Percentiles rank a stretch among this genome's conserved stretches.
phyloP scores from a whole-genome alignment of 2,888 invertebrate species.

The Campoletis raptor region DNA sequence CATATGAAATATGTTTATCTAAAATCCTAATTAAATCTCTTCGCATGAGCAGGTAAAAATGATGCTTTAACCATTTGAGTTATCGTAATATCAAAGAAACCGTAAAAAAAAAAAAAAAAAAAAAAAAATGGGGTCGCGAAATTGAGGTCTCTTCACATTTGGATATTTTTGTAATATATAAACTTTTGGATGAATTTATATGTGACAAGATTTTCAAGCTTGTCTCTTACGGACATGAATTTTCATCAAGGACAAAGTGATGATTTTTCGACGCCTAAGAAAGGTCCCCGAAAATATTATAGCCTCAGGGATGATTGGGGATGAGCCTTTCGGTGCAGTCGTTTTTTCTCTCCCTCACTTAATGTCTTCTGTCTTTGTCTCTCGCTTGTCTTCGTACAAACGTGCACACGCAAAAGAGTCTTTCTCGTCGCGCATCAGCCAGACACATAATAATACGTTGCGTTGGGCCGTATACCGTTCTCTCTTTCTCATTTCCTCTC shows the following conservation, averaged over 20 bases:
- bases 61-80: background rate
- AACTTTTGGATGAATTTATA: slow-evolving; percentile 3
- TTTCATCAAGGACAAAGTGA: slow-evolving; percentile 40
- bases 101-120: background rate
- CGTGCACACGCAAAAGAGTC: slow-evolving; percentile 60
- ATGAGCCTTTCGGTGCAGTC: slow-evolving; percentile 49
- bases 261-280: slow-evolving; percentile 35
- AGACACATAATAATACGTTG: slow-evolving; percentile 84
- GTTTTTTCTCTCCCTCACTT: slow-evolving; percentile 49
- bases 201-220: slow-evolving; percentile 41
- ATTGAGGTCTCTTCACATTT: background rate
- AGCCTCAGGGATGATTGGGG: slow-evolving; percentile 45
- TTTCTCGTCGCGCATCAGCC: slow-evolving; percentile 75
- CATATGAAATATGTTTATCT: slow-evolving; percentile 5
- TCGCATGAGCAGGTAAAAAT: background rate
- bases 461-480: slow-evolving; percentile 61
- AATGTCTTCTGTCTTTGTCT: slow-evolving; percentile 58
- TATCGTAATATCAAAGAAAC: background rate
- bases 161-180: background rate
- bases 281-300: slow-evolving; percentile 22
- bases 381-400: slow-evolving; percentile 44
- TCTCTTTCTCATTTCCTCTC: slow-evolving; percentile 28
- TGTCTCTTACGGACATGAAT: slow-evolving; percentile 27
- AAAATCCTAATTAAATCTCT: slow-evolving; percentile 27
- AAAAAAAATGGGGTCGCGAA: background rate